Evolutionary conservation across 2,888 invertebrate species (phyloP).

Genomic region (Rhaphigaster nebulosa): DNA sequence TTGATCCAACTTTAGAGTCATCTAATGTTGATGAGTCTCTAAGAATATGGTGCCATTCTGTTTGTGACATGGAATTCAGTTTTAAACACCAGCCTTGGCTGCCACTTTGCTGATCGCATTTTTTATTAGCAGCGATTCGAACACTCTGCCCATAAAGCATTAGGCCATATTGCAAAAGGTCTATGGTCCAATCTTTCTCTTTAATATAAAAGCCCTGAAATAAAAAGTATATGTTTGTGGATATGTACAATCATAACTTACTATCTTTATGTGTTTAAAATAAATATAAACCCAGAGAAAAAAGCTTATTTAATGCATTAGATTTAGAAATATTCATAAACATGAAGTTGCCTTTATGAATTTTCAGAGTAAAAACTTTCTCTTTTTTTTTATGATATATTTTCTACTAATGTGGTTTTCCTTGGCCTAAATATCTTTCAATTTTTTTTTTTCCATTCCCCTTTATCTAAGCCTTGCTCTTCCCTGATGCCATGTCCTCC

Average conservation of each 20-base stretch:
- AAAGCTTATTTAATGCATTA: too few species aligned
- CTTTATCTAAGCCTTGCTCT: too few species aligned
- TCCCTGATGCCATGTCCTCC: too few species aligned
- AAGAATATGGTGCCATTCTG: slow-evolving; percentile 51
- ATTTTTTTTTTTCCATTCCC: too few species aligned
- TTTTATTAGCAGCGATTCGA: slow-evolving; percentile 26
- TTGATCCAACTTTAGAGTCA: neutral
- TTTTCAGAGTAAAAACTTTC: too few species aligned
- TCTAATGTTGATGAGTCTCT: neutral
- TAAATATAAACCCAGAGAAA: too few species aligned
- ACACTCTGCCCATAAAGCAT: slow-evolving; percentile 53
- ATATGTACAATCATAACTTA: neutral
- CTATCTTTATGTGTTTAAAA: neutral
- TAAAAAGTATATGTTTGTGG: neutral
- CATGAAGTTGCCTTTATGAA: too few species aligned
- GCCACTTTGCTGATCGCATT: neutral
- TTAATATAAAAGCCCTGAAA: slow-evolving; percentile 53
- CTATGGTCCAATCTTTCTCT: slow-evolving; percentile 61
- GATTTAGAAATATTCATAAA: too few species aligned
- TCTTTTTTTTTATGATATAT: too few species aligned
- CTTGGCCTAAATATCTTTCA: too few species aligned
- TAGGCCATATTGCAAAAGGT: slow-evolving; percentile 59
- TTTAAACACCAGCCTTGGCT: slow-evolving; percentile 48
- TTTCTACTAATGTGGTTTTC: too few species aligned
- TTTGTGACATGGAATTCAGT: slow-evolving; percentile 47